These are phyloP conservation scores for Pseudomyrmex concolor DNA, from an alignment of 1,140 invertebrate genomes.

Conservation along the genomic window DNA sequence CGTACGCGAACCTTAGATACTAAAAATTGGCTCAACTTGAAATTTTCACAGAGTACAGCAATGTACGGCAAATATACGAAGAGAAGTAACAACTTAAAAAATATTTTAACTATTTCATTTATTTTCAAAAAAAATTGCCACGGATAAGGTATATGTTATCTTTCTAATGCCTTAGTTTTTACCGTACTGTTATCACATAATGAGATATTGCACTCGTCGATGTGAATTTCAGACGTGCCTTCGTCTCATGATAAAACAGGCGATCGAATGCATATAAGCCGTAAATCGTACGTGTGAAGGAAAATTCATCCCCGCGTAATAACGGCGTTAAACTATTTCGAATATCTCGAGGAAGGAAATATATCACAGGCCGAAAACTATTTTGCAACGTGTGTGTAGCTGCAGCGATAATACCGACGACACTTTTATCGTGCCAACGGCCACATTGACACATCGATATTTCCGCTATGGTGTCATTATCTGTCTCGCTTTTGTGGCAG, in stretches of 20 bases:
- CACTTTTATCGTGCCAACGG: slow-evolving; percentile 30
- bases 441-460: background rate
- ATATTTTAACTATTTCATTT: background rate
- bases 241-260: slow-evolving; percentile 29
- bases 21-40: background rate
- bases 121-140: no score
- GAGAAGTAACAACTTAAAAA: background rate
- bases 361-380: slow-evolving; percentile 41
- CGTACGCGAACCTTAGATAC: background rate
- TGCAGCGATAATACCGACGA: slow-evolving; percentile 14
- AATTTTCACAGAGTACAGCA: background rate
- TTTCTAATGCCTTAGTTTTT: background rate
- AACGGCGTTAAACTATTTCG: slow-evolving; percentile 53
- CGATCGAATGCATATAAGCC: slow-evolving; percentile 8
- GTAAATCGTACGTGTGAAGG: slow-evolving; percentile 14
- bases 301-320: slow-evolving; percentile 40
- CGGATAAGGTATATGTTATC: background rate
- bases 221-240: slow-evolving; percentile 18
- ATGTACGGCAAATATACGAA: background rate
- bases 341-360: slow-evolving; percentile 45
- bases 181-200: background rate
- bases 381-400: slow-evolving; percentile 17
- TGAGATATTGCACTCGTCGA: background rate
- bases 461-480: background rate
- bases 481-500: background rate